Conservation (phyloP, 2,797 vertebrate genomes). For the Siniperca undulata region DNA sequence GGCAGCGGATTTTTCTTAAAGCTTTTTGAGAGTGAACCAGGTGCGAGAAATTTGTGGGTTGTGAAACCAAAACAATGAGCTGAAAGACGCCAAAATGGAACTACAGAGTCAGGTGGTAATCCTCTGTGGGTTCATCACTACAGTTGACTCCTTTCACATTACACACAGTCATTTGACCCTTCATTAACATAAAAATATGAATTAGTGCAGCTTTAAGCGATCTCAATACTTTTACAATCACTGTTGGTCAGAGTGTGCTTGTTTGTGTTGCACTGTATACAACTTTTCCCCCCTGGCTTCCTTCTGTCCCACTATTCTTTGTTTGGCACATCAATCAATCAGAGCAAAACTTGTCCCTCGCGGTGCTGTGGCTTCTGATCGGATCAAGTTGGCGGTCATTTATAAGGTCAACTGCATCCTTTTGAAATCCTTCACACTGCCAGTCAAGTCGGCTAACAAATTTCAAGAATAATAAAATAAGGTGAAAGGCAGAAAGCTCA, state of each 20-base stretch:
- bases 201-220: neutral
- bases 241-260: neutral
- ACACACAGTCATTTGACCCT: neutral
- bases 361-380: conserved; percentile 30
- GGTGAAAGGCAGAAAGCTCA: conserved; percentile 35
- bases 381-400: conserved; percentile 37
- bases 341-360: conserved; percentile 35
- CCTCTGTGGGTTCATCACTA: neutral
- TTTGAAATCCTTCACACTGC: conserved; percentile 37
- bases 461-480: conserved; percentile 35
- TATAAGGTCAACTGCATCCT: conserved; percentile 44
- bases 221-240: neutral
- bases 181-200: neutral
- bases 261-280: neutral
- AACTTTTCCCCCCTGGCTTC: neutral
- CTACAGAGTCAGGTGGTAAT: neutral
- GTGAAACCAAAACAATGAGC: neutral
- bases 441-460: conserved; percentile 13
- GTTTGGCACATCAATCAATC: conserved; percentile 53
- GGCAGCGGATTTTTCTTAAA: neutral
- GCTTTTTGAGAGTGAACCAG: neutral
- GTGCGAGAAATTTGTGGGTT: neutral
- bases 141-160: neutral
- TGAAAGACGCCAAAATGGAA: neutral
- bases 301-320: neutral